Percentiles rank a stretch among this genome's conserved stretches.
phyloP scores from a whole-genome alignment of 2,113 vertebrate genomes.

The Chaetorhynchus papuensis region DNA sequence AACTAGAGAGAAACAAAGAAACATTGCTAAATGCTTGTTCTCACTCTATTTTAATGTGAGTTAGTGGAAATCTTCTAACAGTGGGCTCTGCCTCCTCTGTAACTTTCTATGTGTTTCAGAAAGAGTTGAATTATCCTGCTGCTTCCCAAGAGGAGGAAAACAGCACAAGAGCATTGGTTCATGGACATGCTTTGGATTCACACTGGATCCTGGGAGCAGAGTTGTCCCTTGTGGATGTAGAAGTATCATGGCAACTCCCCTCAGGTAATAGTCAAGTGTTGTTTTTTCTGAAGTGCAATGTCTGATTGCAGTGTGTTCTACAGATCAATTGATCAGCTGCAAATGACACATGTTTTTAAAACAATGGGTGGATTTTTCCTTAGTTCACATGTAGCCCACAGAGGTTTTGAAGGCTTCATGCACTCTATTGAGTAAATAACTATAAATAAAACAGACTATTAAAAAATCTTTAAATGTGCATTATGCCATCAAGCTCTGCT shows the following conservation, averaged over 20 bases:
- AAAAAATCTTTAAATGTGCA: slow-evolving; percentile 48
- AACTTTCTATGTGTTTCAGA: neutral
- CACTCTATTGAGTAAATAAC: slow-evolving; percentile 57
- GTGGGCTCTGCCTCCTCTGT: neutral
- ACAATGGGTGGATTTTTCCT: slow-evolving; percentile 29
- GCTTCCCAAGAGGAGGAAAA: neutral
- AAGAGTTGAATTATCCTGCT: neutral
- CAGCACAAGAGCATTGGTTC: accelerated
- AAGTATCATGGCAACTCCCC: neutral
- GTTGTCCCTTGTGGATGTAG: neutral
- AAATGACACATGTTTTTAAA: slow-evolving; percentile 27
- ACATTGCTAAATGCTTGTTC: neutral
- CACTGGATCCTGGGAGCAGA: neutral
- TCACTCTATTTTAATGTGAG: neutral
- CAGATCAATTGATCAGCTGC: neutral
- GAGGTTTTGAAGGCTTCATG: slow-evolving; percentile 14
- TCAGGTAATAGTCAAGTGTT: neutral
- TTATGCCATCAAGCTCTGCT: slow-evolving; percentile 23
- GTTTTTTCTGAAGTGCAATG: neutral
- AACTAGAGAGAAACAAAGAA: neutral
- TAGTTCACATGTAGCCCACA: slow-evolving; percentile 4
- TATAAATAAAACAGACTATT: slow-evolving; percentile 62
- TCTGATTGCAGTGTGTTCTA: neutral
- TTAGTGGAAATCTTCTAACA: neutral
- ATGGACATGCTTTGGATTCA: neutral